Percentiles rank a stretch among this genome's conserved stretches.
Conservation (phyloP, 2,113 vertebrate genomes). For the Phyllostomus discolor region DNA sequence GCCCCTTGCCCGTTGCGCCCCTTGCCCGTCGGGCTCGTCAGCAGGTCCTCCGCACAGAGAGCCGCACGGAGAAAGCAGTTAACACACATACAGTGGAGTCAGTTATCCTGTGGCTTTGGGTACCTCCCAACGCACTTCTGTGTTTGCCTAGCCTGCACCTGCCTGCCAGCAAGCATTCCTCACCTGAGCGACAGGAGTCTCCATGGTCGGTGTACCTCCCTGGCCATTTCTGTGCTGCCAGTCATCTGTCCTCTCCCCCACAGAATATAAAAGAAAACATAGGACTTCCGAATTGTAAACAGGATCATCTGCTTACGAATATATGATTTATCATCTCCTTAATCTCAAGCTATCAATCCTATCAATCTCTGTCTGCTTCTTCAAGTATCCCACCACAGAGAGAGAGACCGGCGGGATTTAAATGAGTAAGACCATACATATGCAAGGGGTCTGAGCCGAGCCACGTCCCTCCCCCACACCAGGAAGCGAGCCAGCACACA, state of each 20-base stretch:
- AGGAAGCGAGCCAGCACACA: neutral
- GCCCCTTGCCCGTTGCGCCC: neutral
- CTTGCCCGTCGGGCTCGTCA: neutral
- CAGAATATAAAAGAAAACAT: neutral
- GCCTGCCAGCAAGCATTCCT: neutral
- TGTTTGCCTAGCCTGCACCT: neutral
- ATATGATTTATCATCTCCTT: neutral
- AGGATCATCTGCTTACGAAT: slow-evolving; percentile 10
- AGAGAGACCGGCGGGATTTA: neutral
- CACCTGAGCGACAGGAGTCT: neutral
- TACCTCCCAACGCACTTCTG: neutral
- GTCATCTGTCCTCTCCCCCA: neutral
- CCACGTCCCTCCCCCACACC: neutral
- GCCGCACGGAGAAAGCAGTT: neutral
- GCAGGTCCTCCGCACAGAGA: neutral
- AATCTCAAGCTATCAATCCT: neutral
- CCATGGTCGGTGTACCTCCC: neutral
- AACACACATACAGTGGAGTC: neutral
- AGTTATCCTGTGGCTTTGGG: neutral
- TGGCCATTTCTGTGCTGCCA: neutral
- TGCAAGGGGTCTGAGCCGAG: neutral
- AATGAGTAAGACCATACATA: neutral
- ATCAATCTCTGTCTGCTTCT: neutral
- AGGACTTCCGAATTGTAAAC: neutral
- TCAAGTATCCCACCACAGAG: neutral